Conservation (phyloP, 2,888 invertebrate species). For the Hydropsyche betteni region DNA sequence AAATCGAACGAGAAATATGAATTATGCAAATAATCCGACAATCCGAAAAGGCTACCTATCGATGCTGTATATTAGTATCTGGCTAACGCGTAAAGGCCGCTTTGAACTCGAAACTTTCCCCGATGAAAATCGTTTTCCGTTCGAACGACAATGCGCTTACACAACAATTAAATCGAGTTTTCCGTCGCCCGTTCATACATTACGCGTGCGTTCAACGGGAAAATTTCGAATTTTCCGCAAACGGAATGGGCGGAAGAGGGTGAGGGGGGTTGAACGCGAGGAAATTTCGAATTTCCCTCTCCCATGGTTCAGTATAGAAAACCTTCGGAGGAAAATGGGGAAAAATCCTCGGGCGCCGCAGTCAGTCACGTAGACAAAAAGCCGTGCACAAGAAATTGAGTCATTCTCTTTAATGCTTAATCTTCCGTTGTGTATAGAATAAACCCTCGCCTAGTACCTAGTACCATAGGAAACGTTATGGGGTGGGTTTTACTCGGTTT, state of each 20-base stretch:
- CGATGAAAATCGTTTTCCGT: too few species aligned
- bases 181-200: too few species aligned
- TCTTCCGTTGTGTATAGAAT: conserved; percentile 41
- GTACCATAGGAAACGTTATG: background rate
- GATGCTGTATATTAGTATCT: too few species aligned
- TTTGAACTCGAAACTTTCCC: too few species aligned
- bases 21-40: too few species aligned
- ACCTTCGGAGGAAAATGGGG: conserved; percentile 4
- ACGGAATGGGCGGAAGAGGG: background rate
- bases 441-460: conserved; percentile 11
- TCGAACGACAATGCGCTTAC: too few species aligned
- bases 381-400: conserved; percentile 41
- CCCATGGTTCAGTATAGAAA: conserved; percentile 7
- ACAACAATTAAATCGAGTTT: too few species aligned
- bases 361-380: conserved; percentile 37
- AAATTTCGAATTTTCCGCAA: conserved; percentile 16
- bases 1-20: too few species aligned
- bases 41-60: too few species aligned
- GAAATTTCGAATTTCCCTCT: conserved; percentile 16
- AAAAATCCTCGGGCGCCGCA: conserved; percentile 19
- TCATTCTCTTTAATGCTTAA: conserved; percentile 42
- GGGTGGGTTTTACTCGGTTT: conserved; percentile 19
- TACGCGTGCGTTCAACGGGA: too few species aligned
- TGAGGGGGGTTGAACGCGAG: background rate
- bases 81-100: too few species aligned